Conservation (phyloP, 2,888 invertebrate genomes). For the Thyatira batis region DNA sequence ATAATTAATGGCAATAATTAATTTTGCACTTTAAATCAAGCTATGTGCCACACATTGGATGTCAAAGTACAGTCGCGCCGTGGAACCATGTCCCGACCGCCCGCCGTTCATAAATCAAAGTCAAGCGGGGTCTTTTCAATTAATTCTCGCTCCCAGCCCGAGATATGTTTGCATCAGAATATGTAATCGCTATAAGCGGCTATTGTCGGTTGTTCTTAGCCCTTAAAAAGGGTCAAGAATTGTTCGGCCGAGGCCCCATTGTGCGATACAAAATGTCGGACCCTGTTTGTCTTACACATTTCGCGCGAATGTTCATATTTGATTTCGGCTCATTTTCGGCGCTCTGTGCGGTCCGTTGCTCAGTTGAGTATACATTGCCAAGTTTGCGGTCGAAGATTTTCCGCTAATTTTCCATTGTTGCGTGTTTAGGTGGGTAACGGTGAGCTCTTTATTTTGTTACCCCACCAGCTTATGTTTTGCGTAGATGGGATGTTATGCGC, state of each 20-base stretch:
- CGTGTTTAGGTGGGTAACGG: constrained; percentile 6
- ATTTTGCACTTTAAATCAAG: neutral
- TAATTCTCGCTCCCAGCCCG: constrained; percentile 39
- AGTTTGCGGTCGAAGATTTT: constrained; percentile 55
- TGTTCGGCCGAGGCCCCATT: constrained; percentile 47
- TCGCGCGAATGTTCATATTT: constrained; percentile 66
- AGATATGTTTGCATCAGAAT: constrained; percentile 50
- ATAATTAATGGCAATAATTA: neutral
- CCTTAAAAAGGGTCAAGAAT: constrained; percentile 53
- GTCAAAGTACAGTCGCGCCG: constrained; percentile 21
- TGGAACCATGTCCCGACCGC: constrained; percentile 23
- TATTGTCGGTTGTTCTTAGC: constrained; percentile 40
- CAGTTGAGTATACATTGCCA: constrained; percentile 34
- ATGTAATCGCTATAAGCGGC: constrained; percentile 40
- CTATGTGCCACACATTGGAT: constrained; percentile 11
- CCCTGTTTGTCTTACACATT: constrained; percentile 70
- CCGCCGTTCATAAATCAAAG: constrained; percentile 41
- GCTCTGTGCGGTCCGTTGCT: constrained; percentile 24
- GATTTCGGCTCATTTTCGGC: constrained; percentile 59
- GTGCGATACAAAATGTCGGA: constrained; percentile 48
- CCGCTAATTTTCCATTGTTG: constrained; percentile 46
- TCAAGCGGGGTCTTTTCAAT: constrained; percentile 46
- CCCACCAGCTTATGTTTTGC: constrained; percentile 18
- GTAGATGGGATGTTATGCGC: constrained; percentile 16
- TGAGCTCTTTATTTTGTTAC: constrained; percentile 16